phyloP scores from a whole-genome alignment of 2,113 vertebrate genomes.

The Orycteropus afer region DNA sequence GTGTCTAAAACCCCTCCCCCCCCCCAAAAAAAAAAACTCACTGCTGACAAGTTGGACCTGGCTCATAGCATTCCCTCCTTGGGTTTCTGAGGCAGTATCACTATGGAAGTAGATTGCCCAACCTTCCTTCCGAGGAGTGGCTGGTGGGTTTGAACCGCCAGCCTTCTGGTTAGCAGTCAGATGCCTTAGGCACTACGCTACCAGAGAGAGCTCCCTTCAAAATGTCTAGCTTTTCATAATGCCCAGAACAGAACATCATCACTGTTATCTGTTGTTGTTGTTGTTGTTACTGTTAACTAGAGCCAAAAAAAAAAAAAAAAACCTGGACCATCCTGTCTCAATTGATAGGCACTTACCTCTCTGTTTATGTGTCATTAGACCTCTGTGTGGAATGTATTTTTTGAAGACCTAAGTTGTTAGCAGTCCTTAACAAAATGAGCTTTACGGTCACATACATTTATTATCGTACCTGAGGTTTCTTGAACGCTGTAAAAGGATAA shows the following conservation, averaged over 20 bases:
- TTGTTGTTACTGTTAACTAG: not conserved
- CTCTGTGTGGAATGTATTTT: not conserved
- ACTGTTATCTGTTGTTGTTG: no score
- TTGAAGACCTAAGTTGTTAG: not conserved
- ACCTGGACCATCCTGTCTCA: not conserved
- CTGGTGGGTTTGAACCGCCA: no score
- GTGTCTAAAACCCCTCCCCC: no score
- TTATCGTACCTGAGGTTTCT: not conserved
- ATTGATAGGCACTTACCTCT: not conserved
- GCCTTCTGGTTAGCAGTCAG: no score
- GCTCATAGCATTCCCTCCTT: no score
- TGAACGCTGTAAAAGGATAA: slow-evolving; percentile 26
- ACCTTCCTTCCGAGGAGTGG: no score
- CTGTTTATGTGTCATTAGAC: not conserved
- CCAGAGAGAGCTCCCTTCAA: not conserved
- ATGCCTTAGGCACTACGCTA: not conserved
- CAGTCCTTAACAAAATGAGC: not conserved
- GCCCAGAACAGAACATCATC: not conserved
- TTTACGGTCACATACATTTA: not conserved
- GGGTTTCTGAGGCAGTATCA: no score
- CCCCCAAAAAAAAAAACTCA: no score
- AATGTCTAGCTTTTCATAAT: not conserved
- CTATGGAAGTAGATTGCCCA: no score
- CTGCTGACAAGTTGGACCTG: no score
- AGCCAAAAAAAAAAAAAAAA: not conserved